Percentiles rank a stretch among this genome's conserved stretches.
Conservation (phyloP, 2,797 vertebrate species). For the Sphenodon punctatus region DNA sequence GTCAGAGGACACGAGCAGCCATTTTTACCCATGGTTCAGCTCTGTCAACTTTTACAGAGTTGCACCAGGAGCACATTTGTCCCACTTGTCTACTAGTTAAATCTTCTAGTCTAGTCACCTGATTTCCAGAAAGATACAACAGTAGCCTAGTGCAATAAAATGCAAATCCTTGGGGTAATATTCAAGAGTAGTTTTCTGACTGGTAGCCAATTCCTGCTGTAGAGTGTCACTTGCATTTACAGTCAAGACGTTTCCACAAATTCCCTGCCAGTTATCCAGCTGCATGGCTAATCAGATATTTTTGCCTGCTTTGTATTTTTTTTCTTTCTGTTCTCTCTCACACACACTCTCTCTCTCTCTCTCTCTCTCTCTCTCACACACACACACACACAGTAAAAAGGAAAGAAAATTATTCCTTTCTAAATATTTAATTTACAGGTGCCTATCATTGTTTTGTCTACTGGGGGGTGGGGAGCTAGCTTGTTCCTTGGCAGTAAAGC, state of each 20-base stretch:
- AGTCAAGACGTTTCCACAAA: conserved; percentile 66
- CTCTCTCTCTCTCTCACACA: conserved; percentile 47
- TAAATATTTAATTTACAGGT: conserved; percentile 75
- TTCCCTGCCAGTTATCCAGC: conserved; percentile 70
- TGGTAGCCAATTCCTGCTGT: conserved; percentile 54
- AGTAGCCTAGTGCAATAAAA: conserved; percentile 32
- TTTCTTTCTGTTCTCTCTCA: too few relatives aligned
- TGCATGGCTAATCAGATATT: conserved; percentile 74
- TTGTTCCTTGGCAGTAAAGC: conserved; percentile 55
- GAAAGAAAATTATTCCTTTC: conserved; percentile 66
- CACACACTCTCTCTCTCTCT: conserved; percentile 30
- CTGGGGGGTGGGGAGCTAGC: conserved; percentile 39
- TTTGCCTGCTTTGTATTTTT: conserved; percentile 71
- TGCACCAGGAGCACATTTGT: background rate
- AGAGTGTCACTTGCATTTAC: conserved; percentile 52
- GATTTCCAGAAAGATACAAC: background rate
- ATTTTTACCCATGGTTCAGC: fast-evolving
- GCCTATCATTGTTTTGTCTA: conserved; percentile 58
- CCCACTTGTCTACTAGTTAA: background rate
- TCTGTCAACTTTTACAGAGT: background rate
- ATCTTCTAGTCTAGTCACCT: background rate
- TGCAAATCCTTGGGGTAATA: conserved; percentile 47
- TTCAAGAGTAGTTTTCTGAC: conserved; percentile 50
- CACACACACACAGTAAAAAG: conserved; percentile 66
- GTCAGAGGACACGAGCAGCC: conserved; percentile 31